A percentile compares a stretch with the other conserved stretches of the same genome.
phyloP scores from a whole-genome alignment of 2,113 vertebrate species.

The Deroptyus accipitrinus region DNA sequence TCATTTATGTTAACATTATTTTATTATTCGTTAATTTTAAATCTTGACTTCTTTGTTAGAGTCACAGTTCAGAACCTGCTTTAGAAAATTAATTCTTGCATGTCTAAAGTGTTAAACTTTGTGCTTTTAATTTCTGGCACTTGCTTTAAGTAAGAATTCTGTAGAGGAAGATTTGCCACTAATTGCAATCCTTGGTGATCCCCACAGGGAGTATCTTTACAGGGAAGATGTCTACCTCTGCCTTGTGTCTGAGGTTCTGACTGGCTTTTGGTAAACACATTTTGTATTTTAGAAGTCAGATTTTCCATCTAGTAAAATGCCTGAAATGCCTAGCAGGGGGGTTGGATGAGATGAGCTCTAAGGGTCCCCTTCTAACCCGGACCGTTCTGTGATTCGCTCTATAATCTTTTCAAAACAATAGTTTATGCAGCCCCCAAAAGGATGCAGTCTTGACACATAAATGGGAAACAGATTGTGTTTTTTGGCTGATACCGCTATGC shows the following conservation, averaged over 20 bases:
- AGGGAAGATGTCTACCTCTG: background rate
- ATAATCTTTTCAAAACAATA: constrained; percentile 92
- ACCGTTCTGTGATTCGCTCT: constrained; percentile 21
- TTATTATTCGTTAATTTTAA: background rate
- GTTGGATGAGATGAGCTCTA: background rate
- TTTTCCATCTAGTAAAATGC: constrained; percentile 77
- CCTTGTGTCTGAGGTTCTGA: background rate
- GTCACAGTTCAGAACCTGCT: background rate
- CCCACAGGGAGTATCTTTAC: background rate
- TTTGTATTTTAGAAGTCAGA: background rate
- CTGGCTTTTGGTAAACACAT: background rate
- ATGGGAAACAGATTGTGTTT: constrained; percentile 95
- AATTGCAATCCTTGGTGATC: background rate
- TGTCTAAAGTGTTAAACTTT: background rate
- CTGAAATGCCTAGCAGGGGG: constrained; percentile 75
- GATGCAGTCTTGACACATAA: constrained; percentile 91
- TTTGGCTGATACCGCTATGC: constrained; percentile 83
- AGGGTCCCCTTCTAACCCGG: background rate
- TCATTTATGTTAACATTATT: background rate
- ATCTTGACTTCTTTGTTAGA: background rate
- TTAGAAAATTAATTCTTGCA: background rate
- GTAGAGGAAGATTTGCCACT: background rate
- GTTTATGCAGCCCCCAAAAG: constrained; percentile 87
- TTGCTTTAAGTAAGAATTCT: background rate
- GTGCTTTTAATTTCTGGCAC: background rate